Evolutionary conservation across 1,140 invertebrate species (phyloP).

Genomic region (Campoletis sonorensis): DNA sequence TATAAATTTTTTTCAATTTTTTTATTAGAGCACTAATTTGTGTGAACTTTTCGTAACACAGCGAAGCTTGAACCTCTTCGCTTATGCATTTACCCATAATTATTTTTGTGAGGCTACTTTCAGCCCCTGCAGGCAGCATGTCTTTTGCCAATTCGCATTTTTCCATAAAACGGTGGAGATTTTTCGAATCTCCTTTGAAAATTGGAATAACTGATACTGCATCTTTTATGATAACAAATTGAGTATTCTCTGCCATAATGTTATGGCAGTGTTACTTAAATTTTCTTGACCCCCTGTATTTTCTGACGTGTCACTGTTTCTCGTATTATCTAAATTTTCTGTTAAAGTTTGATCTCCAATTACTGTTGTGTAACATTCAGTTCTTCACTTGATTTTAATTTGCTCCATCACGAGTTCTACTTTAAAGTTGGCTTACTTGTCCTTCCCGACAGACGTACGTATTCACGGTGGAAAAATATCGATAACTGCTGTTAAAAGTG

Average conservation of each 20-base stretch:
- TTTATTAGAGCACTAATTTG: background rate
- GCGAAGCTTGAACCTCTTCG: background rate
- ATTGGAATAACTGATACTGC: background rate
- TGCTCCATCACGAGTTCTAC: too few species aligned
- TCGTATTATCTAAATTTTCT: too few species aligned
- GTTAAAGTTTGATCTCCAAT: too few species aligned
- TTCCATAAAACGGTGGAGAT: background rate
- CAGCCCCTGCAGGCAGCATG: background rate
- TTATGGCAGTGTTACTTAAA: background rate
- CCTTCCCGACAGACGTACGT: too few species aligned
- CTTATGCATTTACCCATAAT: background rate
- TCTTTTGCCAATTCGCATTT: background rate
- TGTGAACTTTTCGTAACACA: conserved; percentile 2
- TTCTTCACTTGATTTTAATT: too few species aligned
- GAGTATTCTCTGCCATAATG: background rate
- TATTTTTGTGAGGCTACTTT: background rate
- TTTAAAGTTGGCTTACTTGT: too few species aligned
- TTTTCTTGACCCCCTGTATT: too few species aligned
- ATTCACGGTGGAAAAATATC: too few species aligned
- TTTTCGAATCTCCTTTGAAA: background rate
- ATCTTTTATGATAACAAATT: background rate
- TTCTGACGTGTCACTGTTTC: background rate
- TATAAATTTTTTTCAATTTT: conserved; percentile 17
- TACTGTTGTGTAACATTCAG: too few species aligned
- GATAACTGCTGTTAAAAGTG: too few species aligned